phyloP scores from a whole-genome alignment of 2,113 vertebrate genomes.

The Bubo blakistoni region DNA sequence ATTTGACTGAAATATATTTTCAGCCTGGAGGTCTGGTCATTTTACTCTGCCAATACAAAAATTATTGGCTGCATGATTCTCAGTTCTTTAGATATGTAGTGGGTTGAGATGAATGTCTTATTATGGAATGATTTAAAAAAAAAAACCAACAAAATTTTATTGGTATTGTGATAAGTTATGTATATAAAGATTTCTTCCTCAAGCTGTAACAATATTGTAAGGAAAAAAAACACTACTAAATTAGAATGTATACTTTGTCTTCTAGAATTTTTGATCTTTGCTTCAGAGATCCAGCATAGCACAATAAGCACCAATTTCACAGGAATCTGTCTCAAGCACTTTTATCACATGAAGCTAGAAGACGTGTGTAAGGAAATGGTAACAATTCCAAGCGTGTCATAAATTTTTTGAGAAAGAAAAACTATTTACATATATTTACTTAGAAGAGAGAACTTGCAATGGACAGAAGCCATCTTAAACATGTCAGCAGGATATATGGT shows the following conservation, averaged over 20 bases:
- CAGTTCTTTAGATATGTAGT: not conserved
- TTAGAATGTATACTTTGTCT: not conserved
- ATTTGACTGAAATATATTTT: not conserved
- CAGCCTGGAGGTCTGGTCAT: not conserved
- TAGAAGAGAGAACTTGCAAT: not conserved
- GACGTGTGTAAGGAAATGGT: not conserved
- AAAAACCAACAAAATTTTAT: not conserved
- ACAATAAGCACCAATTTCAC: not conserved
- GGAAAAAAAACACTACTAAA: not conserved
- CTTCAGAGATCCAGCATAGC: not conserved
- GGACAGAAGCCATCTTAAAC: not conserved
- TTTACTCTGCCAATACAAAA: not conserved
- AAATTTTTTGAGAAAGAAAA: not conserved
- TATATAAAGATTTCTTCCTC: not conserved
- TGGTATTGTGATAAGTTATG: not conserved
- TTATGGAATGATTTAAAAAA: not conserved
- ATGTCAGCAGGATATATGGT: not conserved
- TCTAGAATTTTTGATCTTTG: not conserved
- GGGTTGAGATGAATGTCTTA: not conserved
- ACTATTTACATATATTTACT: not conserved
- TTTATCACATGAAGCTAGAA: not conserved
- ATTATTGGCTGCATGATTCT: accelerated
- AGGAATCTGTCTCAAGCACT: not conserved
- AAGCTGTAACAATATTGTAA: not conserved
- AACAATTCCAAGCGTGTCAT: not conserved